These are phyloP conservation scores for Gasterosteus aculeatus DNA, from an alignment of 2,113 vertebrate species.

Conservation along the genomic window DNA sequence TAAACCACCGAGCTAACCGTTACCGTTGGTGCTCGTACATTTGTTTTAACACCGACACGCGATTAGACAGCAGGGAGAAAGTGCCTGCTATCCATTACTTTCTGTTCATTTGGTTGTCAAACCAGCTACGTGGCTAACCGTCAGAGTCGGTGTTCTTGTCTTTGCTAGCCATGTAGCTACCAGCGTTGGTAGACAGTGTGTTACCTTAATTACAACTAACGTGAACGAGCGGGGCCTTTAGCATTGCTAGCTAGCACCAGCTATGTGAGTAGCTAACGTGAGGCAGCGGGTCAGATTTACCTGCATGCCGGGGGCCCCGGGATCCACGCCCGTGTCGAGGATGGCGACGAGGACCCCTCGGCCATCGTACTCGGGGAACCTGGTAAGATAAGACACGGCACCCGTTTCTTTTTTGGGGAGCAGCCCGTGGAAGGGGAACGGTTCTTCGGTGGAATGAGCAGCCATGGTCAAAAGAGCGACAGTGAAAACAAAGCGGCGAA, in stretches of 20 bases:
- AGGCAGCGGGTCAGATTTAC: conserved; percentile 75
- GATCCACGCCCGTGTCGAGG: conserved; percentile 96
- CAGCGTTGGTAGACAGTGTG: conserved; percentile 9
- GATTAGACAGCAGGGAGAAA: background rate
- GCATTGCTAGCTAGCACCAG: conserved; percentile 32
- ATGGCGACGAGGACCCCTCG: conserved; percentile 92
- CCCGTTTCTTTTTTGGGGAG: conserved; percentile 98
- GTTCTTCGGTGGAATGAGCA: conserved; percentile 86
- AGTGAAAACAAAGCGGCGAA: conserved; percentile 78
- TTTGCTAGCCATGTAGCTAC: conserved; percentile 10
- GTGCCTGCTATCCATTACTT: fast-evolving
- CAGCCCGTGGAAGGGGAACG: conserved; percentile 94
- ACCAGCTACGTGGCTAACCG: background rate
- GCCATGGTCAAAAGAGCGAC: conserved; percentile 84
- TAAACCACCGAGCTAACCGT: background rate
- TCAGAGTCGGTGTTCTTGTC: background rate
- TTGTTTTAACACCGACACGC: background rate
- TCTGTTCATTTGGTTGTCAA: conserved; percentile 39
- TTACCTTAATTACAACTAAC: conserved; percentile 5
- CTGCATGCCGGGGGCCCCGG: conserved; percentile 97
- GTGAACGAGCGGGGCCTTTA: conserved; percentile 62
- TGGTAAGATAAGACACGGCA: conserved; percentile 88
- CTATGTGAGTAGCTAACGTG: conserved; percentile 45
- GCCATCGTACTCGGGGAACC: conserved; percentile 93
- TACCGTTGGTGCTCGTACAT: background rate